Evolutionary conservation across 2,797 vertebrate genomes (phyloP).

Genomic region (Huso huso): DNA sequence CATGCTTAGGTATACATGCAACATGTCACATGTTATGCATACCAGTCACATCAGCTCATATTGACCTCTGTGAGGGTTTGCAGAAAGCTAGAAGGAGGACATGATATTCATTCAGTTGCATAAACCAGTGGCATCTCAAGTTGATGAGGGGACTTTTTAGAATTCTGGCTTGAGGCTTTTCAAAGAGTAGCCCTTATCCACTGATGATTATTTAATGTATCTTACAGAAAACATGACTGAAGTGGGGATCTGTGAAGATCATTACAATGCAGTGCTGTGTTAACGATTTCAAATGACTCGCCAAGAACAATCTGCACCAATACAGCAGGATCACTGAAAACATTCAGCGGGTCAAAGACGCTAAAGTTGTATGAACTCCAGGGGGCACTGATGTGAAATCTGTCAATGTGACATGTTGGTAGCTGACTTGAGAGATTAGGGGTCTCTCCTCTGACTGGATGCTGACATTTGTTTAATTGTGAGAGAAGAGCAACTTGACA

Average conservation of each 20-base stretch:
- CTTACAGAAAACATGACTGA: constrained; percentile 44
- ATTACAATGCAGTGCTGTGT: no score
- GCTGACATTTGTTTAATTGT: no score
- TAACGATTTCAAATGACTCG: no score
- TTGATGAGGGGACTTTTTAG: constrained; percentile 26
- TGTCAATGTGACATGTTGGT: no score
- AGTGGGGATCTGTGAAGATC: constrained; percentile 12
- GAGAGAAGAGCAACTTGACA: no score
- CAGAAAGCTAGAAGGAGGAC: constrained; percentile 19
- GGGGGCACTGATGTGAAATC: no score
- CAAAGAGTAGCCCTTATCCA: constrained; percentile 47
- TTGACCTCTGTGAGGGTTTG: constrained; percentile 9
- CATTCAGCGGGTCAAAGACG: no score
- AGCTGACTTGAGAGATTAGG: no score
- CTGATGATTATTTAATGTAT: constrained; percentile 55
- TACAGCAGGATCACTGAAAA: no score
- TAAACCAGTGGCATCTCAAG: constrained; percentile 17
- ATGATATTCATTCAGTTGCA: constrained; percentile 32
- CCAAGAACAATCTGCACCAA: no score
- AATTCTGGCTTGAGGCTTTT: constrained; percentile 28
- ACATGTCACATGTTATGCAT: constrained; percentile 25
- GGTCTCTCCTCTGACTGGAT: no score
- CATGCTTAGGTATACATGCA: constrained; percentile 20
- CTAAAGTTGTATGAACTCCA: no score
- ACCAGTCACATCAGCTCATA: constrained; percentile 19